Base-by-base conservation (phyloP, 2,797 vertebrate genomes). In the Ibycter americanus region DNA sequence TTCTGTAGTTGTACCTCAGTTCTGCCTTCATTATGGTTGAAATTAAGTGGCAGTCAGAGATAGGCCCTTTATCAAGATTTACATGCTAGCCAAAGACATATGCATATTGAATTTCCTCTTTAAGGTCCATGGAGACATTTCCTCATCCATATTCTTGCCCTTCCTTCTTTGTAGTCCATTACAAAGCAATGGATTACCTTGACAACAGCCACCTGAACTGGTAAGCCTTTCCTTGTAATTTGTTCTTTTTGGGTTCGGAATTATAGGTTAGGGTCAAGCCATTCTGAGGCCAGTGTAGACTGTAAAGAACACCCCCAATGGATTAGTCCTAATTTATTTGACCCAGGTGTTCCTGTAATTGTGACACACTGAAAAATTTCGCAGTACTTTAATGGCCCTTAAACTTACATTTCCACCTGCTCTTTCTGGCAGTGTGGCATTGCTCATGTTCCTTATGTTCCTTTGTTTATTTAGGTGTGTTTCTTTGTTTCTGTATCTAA, bases 401-500 rank as follows among this genome's bases (percentile, higher is more conserved):
- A 98, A 98, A 97, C 59, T 92, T 91, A 54, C 87, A 56, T 97
- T 97, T 98, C 97, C 97, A 98, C 97, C 97, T 98, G 98, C 83
- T 95, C 80, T 90, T 96, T 95, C 97, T 95, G 94, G 96, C 88
- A 95, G 91, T 56, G 95, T 86, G 81, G 94, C 83, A 93, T 91
- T 97, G 95, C 96, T 97, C 93, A 42, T 4, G 31, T 91, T 97
- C 96, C 87, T 92, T 88, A 68, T 81, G 77, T 89, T 94, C 89
- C 70, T 97, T 97, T 98, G 98, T 98, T 98, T 98, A 93, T 97
- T 96, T 98, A 98, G 98, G 98, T 98, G 98, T 86, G 73, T 98
- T 97, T 97, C 97, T 98, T 98, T 98, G 97, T 98, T 98, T 98
- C 98, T 98, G 97, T 95, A 98, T 97, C 97, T 98, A 98, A 97